Evolutionary conservation across 1,140 invertebrate species (phyloP).

Genomic region (Cyclina sinensis): DNA sequence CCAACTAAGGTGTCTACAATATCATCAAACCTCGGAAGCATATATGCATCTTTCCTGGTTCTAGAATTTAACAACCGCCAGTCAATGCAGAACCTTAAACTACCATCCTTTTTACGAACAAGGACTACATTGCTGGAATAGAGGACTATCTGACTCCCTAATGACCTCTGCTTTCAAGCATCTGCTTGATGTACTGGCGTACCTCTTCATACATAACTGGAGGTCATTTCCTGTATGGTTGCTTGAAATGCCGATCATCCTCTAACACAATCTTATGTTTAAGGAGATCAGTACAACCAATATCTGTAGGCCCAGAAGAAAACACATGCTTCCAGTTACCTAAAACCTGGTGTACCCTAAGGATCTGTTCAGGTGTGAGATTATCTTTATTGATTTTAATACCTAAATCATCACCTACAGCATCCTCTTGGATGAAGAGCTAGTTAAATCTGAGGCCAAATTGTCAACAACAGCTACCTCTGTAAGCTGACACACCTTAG

Average conservation of each 20-base stretch:
- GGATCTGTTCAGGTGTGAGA: slow-evolving; percentile 1
- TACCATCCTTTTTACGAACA: no score
- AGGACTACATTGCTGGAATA: no score
- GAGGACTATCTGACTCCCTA: no score
- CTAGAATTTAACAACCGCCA: no score
- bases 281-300: slow-evolving; percentile 26
- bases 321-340: slow-evolving; percentile 51
- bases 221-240: slow-evolving; percentile 37
- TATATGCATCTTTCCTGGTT: no score
- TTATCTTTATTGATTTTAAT: slow-evolving; percentile 47
- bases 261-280: slow-evolving; percentile 52
- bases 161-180: slow-evolving; percentile 21
- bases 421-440: neutral
- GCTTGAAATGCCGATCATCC: no score
- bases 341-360: slow-evolving; percentile 34
- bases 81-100: no score
- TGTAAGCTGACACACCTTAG: slow-evolving; percentile 25
- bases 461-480: slow-evolving; percentile 42
- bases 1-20: no score
- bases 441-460: neutral
- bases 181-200: slow-evolving; percentile 26
- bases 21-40: no score
- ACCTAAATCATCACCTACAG: slow-evolving; percentile 33
- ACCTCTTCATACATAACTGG: slow-evolving; percentile 57
- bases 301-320: slow-evolving; percentile 25